phyloP scores from a whole-genome alignment of 2,888 invertebrate species.

The Pteria penguin region DNA sequence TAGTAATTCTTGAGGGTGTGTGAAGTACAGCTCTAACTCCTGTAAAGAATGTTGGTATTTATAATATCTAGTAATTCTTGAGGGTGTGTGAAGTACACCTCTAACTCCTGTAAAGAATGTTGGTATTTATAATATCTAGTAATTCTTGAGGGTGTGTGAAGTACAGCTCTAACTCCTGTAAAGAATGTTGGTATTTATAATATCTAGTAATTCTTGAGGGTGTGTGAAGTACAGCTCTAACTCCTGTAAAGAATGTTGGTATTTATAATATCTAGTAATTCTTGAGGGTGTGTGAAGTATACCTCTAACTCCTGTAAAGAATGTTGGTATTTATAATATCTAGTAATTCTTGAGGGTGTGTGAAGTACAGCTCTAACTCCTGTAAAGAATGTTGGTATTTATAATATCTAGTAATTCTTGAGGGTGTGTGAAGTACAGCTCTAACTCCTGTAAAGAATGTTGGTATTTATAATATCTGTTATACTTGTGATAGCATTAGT shows the following conservation, averaged over 20 bases:
- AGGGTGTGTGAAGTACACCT: slow-evolving; percentile 78
- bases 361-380: slow-evolving; percentile 78
- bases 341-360: slow-evolving; percentile 78
- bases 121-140: too few species aligned
- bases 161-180: slow-evolving; percentile 77
- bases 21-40: slow-evolving; percentile 78
- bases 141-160: slow-evolving; percentile 79
- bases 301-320: slow-evolving; percentile 75
- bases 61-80: slow-evolving; percentile 79
- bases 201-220: slow-evolving; percentile 79
- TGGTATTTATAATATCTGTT: too few species aligned
- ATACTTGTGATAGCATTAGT: too few species aligned
- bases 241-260: slow-evolving; percentile 73
- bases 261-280: slow-evolving; percentile 77
- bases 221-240: slow-evolving; percentile 77
- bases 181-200: too few species aligned
- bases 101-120: slow-evolving; percentile 76
- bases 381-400: too few species aligned
- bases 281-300: slow-evolving; percentile 78
- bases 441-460: slow-evolving; percentile 74
- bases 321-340: too few species aligned
- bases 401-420: slow-evolving; percentile 80
- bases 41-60: slow-evolving; percentile 53
- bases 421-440: slow-evolving; percentile 78
- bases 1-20: slow-evolving; percentile 78